These are phyloP conservation scores for Chirona hameri DNA, from an alignment of 2,888 invertebrate species.

Conservation along the genomic window DNA sequence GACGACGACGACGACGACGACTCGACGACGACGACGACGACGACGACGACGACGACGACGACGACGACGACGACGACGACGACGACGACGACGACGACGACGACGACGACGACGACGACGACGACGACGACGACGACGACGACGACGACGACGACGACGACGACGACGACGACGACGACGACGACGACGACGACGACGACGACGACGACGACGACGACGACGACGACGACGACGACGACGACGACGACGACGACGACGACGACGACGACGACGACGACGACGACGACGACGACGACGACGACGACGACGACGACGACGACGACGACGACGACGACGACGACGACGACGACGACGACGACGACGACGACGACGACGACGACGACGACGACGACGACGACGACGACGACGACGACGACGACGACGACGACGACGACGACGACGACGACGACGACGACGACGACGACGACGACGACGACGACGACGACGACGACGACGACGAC, in stretches of 20 bases:
- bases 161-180: slow-evolving; percentile 22
- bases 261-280: slow-evolving; percentile 22
- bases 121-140: slow-evolving; percentile 22
- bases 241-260: slow-evolving; percentile 22
- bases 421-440: slow-evolving; percentile 22
- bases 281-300: slow-evolving; percentile 22
- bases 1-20: too few species aligned
- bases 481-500: slow-evolving; percentile 22
- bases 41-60: slow-evolving; percentile 22
- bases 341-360: slow-evolving; percentile 22
- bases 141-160: slow-evolving; percentile 22
- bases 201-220: slow-evolving; percentile 22
- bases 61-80: slow-evolving; percentile 22
- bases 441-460: slow-evolving; percentile 22
- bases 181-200: slow-evolving; percentile 22
- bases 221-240: slow-evolving; percentile 22
- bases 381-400: slow-evolving; percentile 22
- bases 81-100: slow-evolving; percentile 22
- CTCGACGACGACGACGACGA: too few species aligned
- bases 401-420: slow-evolving; percentile 22
- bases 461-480: slow-evolving; percentile 22
- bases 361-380: slow-evolving; percentile 22
- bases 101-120: slow-evolving; percentile 22
- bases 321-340: slow-evolving; percentile 22
- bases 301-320: slow-evolving; percentile 22